Evolutionary conservation across 2,113 vertebrate genomes (phyloP).

Genomic region (Eublepharis macularius): DNA sequence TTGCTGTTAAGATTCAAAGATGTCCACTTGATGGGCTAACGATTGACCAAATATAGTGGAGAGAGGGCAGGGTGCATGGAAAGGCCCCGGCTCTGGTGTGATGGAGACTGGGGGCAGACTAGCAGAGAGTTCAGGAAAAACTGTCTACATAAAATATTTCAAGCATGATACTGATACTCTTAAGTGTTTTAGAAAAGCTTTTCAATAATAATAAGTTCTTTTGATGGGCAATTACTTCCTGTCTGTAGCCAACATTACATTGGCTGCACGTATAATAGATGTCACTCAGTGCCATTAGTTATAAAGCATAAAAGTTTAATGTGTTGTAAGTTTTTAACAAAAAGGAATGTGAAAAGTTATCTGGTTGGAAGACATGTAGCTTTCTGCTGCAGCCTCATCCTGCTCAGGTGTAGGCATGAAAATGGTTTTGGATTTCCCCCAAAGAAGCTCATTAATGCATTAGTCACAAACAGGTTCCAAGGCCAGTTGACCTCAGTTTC

Average conservation of each 20-base stretch:
- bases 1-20: too few relatives aligned
- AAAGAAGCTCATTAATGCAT: conserved; percentile 60
- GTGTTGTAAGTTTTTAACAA: conserved; percentile 9
- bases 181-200: conserved; percentile 37
- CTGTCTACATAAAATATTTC: conserved; percentile 32
- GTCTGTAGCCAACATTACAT: conserved; percentile 32
- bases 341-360: conserved; percentile 13
- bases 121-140: conserved; percentile 4
- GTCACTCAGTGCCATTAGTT: conserved; percentile 33
- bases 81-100: conserved; percentile 1
- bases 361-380: conserved; percentile 2
- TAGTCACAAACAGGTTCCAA: conserved; percentile 65
- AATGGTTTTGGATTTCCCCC: conserved; percentile 60
- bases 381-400: conserved; percentile 13
- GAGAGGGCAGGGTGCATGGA: not conserved
- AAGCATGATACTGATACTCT: conserved; percentile 31
- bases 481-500: conserved; percentile 66
- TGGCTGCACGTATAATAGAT: conserved; percentile 34
- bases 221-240: conserved; percentile 40
- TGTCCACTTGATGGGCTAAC: too few relatives aligned
- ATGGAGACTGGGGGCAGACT: not conserved
- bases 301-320: conserved; percentile 33
- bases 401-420: conserved; percentile 59
- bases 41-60: not conserved
- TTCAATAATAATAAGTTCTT: conserved; percentile 42